phyloP scores from a whole-genome alignment of 1,140 invertebrate genomes.

The Eumaeus atala region DNA sequence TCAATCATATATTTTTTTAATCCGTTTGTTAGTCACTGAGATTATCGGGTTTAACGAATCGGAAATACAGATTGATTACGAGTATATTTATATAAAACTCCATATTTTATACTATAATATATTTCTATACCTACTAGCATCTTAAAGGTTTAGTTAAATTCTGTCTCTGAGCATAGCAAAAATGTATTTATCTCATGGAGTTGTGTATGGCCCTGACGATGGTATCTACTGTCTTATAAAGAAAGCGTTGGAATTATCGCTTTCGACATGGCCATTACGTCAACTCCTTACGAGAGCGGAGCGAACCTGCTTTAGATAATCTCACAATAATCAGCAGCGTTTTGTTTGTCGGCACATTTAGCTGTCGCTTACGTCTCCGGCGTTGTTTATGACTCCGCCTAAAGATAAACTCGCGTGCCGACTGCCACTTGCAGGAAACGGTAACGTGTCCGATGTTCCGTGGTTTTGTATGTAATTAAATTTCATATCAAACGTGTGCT shows the following conservation, averaged over 20 bases:
- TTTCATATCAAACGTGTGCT: conserved; percentile 5
- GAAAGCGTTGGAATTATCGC: conserved; percentile 55
- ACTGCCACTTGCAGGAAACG: conserved; percentile 7
- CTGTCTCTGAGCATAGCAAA: no score
- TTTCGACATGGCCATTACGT: conserved; percentile 61
- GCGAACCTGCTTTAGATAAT: conserved; percentile 48
- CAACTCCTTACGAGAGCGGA: conserved; percentile 55
- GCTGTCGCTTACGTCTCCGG: conserved; percentile 11
- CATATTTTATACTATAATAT: no score
- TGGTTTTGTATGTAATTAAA: conserved; percentile 7
- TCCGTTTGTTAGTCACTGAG: no score
- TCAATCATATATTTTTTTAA: no score
- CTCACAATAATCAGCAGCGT: conserved; percentile 13
- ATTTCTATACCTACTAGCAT: no score
- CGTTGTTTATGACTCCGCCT: background rate
- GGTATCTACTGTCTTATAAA: conserved; percentile 43
- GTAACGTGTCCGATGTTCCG: conserved; percentile 5
- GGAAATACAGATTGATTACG: no score
- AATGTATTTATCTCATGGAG: conserved; percentile 8
- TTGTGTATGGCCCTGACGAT: conserved; percentile 12
- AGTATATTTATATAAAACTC: no score
- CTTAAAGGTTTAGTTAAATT: no score
- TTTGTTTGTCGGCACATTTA: conserved; percentile 28
- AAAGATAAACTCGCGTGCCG: conserved; percentile 5
- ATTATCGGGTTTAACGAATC: no score